phyloP scores from a whole-genome alignment of 2,113 vertebrate genomes.

The Hiodon tergisus region DNA sequence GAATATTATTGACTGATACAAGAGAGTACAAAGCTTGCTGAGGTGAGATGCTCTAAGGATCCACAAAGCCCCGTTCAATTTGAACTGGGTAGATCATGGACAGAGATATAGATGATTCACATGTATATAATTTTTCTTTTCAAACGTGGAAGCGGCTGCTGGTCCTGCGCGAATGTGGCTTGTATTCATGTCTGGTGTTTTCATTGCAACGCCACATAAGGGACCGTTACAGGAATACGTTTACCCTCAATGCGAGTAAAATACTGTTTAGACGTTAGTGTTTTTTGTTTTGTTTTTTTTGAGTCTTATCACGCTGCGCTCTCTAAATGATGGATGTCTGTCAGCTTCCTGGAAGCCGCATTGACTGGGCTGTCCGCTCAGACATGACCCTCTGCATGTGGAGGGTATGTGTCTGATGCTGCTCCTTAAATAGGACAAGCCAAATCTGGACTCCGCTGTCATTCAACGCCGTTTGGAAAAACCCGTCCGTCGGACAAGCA shows the following conservation, averaged over 20 bases:
- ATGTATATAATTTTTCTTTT: no score
- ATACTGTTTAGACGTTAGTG: neutral
- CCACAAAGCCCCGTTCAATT: no score
- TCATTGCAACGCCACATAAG: no score
- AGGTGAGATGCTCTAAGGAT: neutral
- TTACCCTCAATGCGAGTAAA: neutral
- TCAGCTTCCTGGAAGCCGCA: neutral
- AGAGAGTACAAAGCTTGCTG: neutral
- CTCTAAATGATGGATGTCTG: neutral
- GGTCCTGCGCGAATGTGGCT: no score
- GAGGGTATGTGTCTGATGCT: neutral
- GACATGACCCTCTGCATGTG: neutral
- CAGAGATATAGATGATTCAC: no score
- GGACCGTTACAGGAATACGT: no score
- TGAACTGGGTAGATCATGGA: no score
- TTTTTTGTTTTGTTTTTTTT: constrained; percentile 9
- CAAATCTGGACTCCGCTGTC: constrained; percentile 5
- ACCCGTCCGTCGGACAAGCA: neutral
- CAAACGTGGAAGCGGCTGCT: no score
- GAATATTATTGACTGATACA: neutral
- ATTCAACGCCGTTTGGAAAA: neutral
- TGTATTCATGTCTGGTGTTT: no score
- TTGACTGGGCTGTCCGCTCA: neutral
- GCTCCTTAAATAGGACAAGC: constrained; percentile 19
- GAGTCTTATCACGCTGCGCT: neutral